Evolutionary conservation across 2,888 invertebrate species (phyloP), one percentile per base, ranked within the genome.

Genomic region (Hoplodrina ambigua): DNA sequence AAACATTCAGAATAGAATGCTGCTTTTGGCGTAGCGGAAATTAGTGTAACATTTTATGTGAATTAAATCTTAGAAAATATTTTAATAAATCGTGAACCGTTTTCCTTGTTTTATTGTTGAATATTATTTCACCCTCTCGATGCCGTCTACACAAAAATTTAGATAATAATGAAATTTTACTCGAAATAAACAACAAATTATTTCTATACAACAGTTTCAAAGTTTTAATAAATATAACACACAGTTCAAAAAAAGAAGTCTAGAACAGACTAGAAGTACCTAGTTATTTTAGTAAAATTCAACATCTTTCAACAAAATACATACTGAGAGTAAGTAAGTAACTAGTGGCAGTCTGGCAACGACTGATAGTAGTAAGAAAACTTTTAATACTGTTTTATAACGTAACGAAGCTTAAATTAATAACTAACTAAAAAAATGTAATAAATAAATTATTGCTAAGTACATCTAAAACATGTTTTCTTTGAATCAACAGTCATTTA

Each of bases 51-150:
- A 58, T 57, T 52, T 55, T 61, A 62, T 74, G 58, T 72, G 59
- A 61, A 53, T 63, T 62, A 56, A 68, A 76, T 70, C 52, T 72
- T 75, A 60, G 37, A 37, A 1, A 8, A 44, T 60, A 64, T 69
- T 75, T 61, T 58, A 72, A 70, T 84, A 82, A 84, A 82, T 58
- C 49, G 53, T 78, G 41, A 59, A 75, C n/a, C 33, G 66, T 72
- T 72, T 30, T 4, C 44, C 8, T 15, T 61, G 55, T 74, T 83
- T 80, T 60, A 75, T 70, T 72, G 8, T 19, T 15, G 6, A 20
- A 54, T 19, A 1, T 30, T n/a, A 11, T 20, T 30, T 44, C 8
- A 25, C 6, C 7, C 19, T 10, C 15, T 13, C 41, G 41, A 41
- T 41, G 1, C 11, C 2, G 13, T 13, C 2, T 11, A 13, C 11